phyloP scores from a whole-genome alignment of 2,113 vertebrate species.

The Sander lucioperca region DNA sequence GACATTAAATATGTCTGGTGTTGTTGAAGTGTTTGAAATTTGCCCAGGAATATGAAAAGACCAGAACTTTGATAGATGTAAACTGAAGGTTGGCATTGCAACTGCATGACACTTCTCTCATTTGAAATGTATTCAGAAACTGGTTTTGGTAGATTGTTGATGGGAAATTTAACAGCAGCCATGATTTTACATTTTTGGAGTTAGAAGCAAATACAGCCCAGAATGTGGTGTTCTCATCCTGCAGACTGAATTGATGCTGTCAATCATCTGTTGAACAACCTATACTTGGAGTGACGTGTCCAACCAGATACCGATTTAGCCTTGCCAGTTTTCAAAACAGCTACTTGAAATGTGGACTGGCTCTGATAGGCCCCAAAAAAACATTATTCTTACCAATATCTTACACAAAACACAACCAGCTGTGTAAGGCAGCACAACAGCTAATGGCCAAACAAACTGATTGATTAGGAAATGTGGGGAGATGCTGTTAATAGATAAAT shows the following conservation, averaged over 20 bases:
- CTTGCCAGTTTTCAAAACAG: background rate
- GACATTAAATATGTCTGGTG: background rate
- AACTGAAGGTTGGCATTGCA: background rate
- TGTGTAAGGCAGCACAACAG: background rate
- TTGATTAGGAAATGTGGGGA: constrained; percentile 21
- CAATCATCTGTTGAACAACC: background rate
- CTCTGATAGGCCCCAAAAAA: background rate
- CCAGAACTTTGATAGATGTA: background rate
- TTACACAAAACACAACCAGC: constrained; percentile 6
- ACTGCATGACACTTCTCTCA: background rate
- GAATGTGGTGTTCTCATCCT: background rate
- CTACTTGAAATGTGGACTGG: background rate
- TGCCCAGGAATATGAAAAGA: constrained; percentile 3
- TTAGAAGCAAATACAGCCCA: background rate
- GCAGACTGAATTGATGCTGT: background rate
- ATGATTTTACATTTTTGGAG: background rate
- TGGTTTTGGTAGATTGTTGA: background rate
- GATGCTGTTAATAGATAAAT: constrained; percentile 32
- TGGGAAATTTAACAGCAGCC: background rate
- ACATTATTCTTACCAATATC: background rate
- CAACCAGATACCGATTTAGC: background rate
- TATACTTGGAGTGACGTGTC: background rate
- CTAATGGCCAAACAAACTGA: constrained; percentile 24
- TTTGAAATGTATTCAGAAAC: background rate
- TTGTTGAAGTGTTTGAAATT: constrained; percentile 1